Conservation (phyloP, 2,888 invertebrate genomes). For the Oscheius sp. region DNA sequence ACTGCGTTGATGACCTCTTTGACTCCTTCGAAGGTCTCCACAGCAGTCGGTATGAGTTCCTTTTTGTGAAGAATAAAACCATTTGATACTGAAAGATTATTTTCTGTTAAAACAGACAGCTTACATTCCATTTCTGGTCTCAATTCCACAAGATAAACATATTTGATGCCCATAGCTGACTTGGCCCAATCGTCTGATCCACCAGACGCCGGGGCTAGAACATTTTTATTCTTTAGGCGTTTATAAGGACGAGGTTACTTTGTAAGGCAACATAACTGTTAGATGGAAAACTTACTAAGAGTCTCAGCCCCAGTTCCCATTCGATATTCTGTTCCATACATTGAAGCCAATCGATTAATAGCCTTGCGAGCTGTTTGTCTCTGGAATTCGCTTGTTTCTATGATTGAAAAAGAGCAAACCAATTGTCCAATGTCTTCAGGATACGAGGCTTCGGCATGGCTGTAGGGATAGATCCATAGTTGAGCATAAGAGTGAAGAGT, state of each 20-base stretch:
- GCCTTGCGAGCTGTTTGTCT: slow-evolving; percentile 59
- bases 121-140: slow-evolving; percentile 64
- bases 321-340: slow-evolving; percentile 65
- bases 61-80: slow-evolving; percentile 68
- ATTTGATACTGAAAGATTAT: slow-evolving; percentile 60
- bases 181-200: slow-evolving; percentile 70
- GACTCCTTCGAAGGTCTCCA: slow-evolving; percentile 68
- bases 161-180: slow-evolving; percentile 63
- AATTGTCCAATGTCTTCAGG: slow-evolving; percentile 66
- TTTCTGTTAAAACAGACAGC: slow-evolving; percentile 21
- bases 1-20: slow-evolving; percentile 65
- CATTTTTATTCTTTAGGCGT: background rate
- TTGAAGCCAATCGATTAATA: slow-evolving; percentile 47
- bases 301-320: slow-evolving; percentile 69
- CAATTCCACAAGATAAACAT: slow-evolving; percentile 67
- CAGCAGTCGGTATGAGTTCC: slow-evolving; percentile 66
- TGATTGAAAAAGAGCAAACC: slow-evolving; percentile 37
- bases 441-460: slow-evolving; percentile 59
- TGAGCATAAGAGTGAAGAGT: slow-evolving; percentile 70
- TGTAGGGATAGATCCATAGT: slow-evolving; percentile 69
- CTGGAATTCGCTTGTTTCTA: slow-evolving; percentile 32
- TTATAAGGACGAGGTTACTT: background rate
- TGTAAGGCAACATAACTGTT: background rate
- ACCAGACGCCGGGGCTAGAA: slow-evolving; percentile 62
- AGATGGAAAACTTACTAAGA: slow-evolving; percentile 46